Percentiles rank a stretch among this genome's conserved stretches.
phyloP scores from a whole-genome alignment of 2,797 vertebrate genomes.

The Epinephelus malabaricus region DNA sequence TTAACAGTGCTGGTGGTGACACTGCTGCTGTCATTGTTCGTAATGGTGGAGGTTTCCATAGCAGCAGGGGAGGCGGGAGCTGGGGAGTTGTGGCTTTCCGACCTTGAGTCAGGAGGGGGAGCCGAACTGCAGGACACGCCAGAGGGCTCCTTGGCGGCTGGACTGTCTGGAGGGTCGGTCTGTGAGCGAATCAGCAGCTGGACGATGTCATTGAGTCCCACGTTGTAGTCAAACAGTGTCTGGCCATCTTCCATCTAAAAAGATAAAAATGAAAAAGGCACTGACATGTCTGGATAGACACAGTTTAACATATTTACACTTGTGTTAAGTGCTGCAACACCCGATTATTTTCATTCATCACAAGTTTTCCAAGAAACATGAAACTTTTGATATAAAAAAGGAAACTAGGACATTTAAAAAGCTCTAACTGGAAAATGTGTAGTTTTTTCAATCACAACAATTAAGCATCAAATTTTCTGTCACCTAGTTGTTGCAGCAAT shows the following conservation, averaged over 20 bases:
- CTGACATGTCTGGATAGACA: conserved; percentile 11
- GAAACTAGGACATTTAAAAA: neutral
- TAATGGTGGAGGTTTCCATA: conserved; percentile 66
- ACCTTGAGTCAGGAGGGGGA: conserved; percentile 59
- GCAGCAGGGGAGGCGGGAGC: conserved; percentile 56
- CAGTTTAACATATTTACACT: neutral
- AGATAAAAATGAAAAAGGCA: conserved; percentile 34
- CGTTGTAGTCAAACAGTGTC: conserved; percentile 98
- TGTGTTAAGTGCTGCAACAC: neutral
- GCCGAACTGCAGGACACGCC: conserved; percentile 67
- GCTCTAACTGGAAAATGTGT: too few species aligned
- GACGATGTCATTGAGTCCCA: conserved; percentile 98
- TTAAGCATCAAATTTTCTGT: neutral
- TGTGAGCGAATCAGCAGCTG: conserved; percentile 97
- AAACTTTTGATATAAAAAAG: neutral
- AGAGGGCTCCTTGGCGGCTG: conserved; percentile 86
- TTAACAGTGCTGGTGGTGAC: conserved; percentile 64
- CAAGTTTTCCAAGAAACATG: too few species aligned
- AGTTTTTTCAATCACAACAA: too few species aligned
- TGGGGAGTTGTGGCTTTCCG: conserved; percentile 64
- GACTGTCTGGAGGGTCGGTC: conserved; percentile 88
- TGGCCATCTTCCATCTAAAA: conserved; percentile 98
- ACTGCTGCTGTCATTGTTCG: conserved; percentile 70
- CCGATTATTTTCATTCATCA: neutral
- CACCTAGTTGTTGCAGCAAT: neutral